Conservation (phyloP, 1,140 invertebrate genomes). For the Lethrus apterus region DNA sequence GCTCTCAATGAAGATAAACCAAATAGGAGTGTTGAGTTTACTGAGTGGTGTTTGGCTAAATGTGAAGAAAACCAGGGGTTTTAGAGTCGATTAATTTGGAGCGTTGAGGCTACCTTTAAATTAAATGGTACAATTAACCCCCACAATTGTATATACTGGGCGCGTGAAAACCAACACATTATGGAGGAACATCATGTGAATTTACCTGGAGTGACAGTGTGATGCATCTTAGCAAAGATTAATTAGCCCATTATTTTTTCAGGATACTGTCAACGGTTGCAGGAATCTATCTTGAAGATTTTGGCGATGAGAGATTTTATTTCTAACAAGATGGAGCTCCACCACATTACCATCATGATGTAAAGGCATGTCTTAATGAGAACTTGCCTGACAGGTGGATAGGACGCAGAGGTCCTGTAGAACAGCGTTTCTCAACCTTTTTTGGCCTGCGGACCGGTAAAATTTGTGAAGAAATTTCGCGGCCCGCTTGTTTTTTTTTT, state of each 20-base stretch:
- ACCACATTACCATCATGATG: no score
- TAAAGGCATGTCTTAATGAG: no score
- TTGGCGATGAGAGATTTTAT: not conserved
- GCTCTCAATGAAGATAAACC: no score
- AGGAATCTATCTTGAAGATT: not conserved
- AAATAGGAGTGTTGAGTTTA: no score
- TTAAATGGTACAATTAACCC: constrained; percentile 1
- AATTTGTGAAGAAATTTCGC: no score
- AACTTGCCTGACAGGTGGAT: not conserved
- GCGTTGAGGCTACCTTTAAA: not conserved
- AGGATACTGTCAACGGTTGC: not conserved
- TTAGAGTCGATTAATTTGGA: not conserved
- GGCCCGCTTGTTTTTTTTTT: no score
- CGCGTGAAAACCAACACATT: not conserved
- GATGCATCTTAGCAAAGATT: not conserved
- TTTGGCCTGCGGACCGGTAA: no score
- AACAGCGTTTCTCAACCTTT: no score
- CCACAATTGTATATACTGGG: constrained; percentile 6
- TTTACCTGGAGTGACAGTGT: constrained; percentile 1
- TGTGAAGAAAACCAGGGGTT: not conserved
- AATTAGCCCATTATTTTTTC: constrained; percentile 1
- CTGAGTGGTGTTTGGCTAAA: no score
- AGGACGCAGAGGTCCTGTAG: no score
- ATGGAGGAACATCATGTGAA: constrained; percentile 7
- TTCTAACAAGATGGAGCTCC: not conserved